Evolutionary conservation across 2,113 vertebrate species (phyloP).

Genomic region (Oryzias curvinotus): DNA sequence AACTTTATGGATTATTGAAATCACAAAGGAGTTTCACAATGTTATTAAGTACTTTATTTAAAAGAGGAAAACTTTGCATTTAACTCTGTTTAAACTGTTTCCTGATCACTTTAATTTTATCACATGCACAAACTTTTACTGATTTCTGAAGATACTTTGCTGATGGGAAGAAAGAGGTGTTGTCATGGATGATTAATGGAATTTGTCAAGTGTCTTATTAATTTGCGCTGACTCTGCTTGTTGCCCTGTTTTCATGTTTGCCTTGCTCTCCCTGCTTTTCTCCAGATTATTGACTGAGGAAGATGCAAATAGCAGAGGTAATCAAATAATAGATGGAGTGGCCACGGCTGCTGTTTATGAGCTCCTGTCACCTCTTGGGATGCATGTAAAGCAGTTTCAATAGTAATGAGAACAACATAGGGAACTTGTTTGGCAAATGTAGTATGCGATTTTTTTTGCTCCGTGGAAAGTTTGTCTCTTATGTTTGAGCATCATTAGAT

Average conservation of each 20-base stretch:
- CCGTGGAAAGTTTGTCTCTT: no score
- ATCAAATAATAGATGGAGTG: conserved; percentile 67
- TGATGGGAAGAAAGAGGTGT: conserved; percentile 9
- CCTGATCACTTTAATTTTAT: not conserved
- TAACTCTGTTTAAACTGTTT: not conserved
- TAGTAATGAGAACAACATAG: not conserved
- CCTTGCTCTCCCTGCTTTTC: not conserved
- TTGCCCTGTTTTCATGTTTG: conserved; percentile 11
- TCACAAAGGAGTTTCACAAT: no score
- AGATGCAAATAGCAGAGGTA: conserved; percentile 70
- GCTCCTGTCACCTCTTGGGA: conserved; percentile 13
- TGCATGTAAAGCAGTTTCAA: conserved; percentile 1
- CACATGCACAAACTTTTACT: conserved; percentile 1
- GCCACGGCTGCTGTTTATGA: conserved; percentile 53
- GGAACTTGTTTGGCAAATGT: not conserved
- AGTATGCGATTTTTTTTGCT: not conserved
- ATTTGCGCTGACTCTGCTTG: conserved; percentile 14
- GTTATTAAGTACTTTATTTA: no score
- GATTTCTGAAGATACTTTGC: conserved; percentile 8
- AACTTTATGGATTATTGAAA: no score
- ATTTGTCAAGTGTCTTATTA: conserved; percentile 23
- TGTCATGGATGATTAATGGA: conserved; percentile 23
- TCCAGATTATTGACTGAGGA: conserved; percentile 47
- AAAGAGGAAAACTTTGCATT: no score
- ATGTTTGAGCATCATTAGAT: no score